Base-by-base conservation (phyloP, 2,797 vertebrate species). In the Rhodeus uyekii region DNA sequence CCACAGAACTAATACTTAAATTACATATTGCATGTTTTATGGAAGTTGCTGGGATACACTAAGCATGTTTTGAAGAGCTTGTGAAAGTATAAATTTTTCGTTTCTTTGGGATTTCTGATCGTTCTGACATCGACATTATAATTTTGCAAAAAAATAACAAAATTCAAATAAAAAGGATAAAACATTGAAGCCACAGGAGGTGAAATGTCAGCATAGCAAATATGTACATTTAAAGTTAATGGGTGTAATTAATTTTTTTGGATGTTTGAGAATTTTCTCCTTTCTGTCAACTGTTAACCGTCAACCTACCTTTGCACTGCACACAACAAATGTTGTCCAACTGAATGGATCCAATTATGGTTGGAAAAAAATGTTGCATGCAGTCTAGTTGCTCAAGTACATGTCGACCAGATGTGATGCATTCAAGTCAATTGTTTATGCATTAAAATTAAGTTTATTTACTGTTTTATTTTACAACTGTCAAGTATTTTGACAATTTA, bases 101-200 rank as follows among this genome's bases (percentile, higher is more conserved):
- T 72, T 34, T 22, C 44, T 71, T 71, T 71, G 68, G 68, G 18
- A 71, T 32, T 48, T 71, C 46, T 71, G 18, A 32, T 34, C 46
- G 34, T 48, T 18, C 44, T 32, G 27, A 32, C 18, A 71, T n/a
- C n/a, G n/a, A n/a, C n/a, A n/a, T 65, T 8, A 67, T 58, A 1
- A 27, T 68, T 68, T 24, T 68, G 38, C 13, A 3, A 18, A 63
- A 48, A 19, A 19, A 7, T 2, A 48, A 48, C 46, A 48, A 16
- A 48, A 18, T 24, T 58, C n/a, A 16, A 16, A 68, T 24, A 4
- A 36, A 22, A 64, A 63, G 8, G 19, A 34, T 1, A 19, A 36
- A 36, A 34, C 8, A 36, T 22, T 58, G 12, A 38, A n/a, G 18
- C 22, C 38, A 68, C n/a, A 27, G n/a, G n/a, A 42, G 38, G n/a